A percentile compares a stretch with the other conserved stretches of the same genome.
Evolutionary conservation across 2,113 vertebrate species (phyloP).

Genomic region (Tachysurus vachellii): DNA sequence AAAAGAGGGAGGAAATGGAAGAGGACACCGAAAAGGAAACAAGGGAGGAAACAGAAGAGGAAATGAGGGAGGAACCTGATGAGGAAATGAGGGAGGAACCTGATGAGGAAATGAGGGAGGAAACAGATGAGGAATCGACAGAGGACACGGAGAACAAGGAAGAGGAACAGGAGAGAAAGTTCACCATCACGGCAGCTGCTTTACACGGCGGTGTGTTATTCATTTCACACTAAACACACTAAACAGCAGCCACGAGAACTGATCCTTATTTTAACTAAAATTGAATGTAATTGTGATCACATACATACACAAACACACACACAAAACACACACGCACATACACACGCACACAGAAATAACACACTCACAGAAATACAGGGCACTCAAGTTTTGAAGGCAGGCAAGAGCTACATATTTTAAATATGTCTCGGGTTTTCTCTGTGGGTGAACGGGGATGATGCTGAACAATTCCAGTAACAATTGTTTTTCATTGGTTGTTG

Average conservation of each 20-base stretch:
- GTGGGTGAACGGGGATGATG: no score
- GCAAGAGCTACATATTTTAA: no score
- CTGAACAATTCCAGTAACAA: no score
- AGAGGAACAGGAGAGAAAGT: not conserved
- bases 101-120: not conserved
- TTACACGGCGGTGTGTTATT: constrained; percentile 55
- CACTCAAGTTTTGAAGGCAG: no score
- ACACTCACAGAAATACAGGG: not conserved
- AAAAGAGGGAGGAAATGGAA: not conserved
- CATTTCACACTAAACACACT: no score
- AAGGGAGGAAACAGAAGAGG: not conserved
- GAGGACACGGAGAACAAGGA: not conserved
- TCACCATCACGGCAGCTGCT: constrained; percentile 57
- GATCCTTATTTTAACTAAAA: not conserved
- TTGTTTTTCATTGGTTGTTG: no score
- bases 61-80: no score
- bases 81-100: no score
- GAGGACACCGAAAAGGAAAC: accelerated
- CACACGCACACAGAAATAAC: not conserved
- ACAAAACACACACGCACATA: not conserved
- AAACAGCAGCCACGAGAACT: not conserved
- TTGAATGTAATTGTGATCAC: not conserved
- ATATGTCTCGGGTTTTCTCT: no score
- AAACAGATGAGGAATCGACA: not conserved
- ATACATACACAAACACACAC: not conserved